phyloP scores from a whole-genome alignment of 2,888 invertebrate genomes.

The Melitaea athalia region DNA sequence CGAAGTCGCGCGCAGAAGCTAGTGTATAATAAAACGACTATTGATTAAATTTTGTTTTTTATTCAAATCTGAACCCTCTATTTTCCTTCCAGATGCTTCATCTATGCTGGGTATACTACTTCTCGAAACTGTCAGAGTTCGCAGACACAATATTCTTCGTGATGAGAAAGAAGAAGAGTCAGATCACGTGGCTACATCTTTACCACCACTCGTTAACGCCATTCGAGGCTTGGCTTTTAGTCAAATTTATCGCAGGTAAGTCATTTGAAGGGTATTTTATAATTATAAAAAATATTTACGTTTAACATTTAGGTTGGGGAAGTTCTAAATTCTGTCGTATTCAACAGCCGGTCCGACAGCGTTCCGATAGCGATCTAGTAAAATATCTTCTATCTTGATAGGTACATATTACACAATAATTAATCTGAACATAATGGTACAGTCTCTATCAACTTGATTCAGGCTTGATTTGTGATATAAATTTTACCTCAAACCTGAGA shows the following conservation, averaged over 20 bases:
- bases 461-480: no score
- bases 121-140: constrained; percentile 94
- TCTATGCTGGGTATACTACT: constrained; percentile 94
- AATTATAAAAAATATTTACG: not conserved
- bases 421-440: no score
- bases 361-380: no score
- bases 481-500: no score
- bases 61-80: not conserved
- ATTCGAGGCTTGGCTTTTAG: constrained; percentile 89
- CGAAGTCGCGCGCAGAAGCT: no score
- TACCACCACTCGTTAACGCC: constrained; percentile 93
- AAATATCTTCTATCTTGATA: no score
- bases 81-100: constrained; percentile 86
- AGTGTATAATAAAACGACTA: no score
- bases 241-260: constrained; percentile 88
- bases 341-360: no score
- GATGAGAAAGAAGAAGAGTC: constrained; percentile 91
- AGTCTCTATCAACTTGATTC: no score
- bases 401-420: no score
- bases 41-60: not conserved
- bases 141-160: constrained; percentile 94
- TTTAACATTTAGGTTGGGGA: no score
- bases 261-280: not conserved
- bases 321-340: no score
- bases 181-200: constrained; percentile 91